Evolutionary conservation across 2,888 invertebrate species (phyloP), one percentile per base, ranked within the genome.

Genomic region (Oegoconia quadripuncta): DNA sequence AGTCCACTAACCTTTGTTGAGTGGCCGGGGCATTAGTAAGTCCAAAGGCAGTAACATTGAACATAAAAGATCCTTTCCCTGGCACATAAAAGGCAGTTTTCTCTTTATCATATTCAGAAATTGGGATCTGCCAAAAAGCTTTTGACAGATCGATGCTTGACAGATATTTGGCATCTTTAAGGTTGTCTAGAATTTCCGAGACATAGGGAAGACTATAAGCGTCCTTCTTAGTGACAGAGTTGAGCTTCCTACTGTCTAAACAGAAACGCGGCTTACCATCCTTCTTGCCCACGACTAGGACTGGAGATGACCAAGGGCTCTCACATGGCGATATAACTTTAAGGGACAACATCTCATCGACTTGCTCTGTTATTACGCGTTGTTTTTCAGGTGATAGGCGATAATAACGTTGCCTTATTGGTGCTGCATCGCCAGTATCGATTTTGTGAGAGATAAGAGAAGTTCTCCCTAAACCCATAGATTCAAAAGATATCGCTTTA

Each of bases 341-440:
- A 2, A 23, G 13, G 2, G 14, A 1, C 9, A 34, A 9, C 39
- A 39, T 39, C 2, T 33, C 33, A 6, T 39, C 33, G 3, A 54
- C 20, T 28, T 54, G 40, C 27, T 51, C 47, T 1, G 15, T 22
- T 6, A 52, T 3, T 4, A 47, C 33, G 7, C 29, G 14, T 37
- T 43, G 40, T 39, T 51, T 59, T 25, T 50, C 52, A 0, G 53
- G 54, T 3, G 55, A 52, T 39, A 59, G 29, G 0, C 50, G 14
- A 29, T 59, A 56, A 22, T 50, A 51, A 6, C 58, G 28, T 25
- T 55, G 55, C 9, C 41, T 31, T 14, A 55, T 48, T 14, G 57
- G 57, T 0, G 14, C 16, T n/a, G 50, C 29, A 27, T 52, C 39
- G 1, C 52, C 52, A 25, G 55, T 55, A 30, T 55, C 44, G 11